A percentile compares a stretch with the other conserved stretches of the same genome.
phyloP scores from a whole-genome alignment of 2,797 vertebrate species.

The Mionectes olivaceus region DNA sequence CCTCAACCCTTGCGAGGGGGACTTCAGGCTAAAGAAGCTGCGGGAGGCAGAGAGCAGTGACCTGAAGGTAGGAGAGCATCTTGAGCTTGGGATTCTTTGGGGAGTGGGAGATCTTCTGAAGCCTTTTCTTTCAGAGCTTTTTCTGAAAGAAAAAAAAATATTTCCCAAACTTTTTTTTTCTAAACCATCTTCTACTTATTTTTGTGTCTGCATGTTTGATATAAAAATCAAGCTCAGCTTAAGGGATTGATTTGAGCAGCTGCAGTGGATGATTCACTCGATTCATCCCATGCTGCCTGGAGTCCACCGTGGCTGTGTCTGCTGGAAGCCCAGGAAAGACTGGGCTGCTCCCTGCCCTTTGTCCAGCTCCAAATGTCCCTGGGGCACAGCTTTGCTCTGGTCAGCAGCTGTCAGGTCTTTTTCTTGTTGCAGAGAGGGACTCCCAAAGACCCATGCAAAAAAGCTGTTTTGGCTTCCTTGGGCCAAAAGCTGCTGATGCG shows the following conservation, averaged over 20 bases:
- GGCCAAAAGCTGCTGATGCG: neutral
- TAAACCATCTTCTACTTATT: neutral
- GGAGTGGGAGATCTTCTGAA: neutral
- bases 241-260: neutral
- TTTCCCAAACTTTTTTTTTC: neutral
- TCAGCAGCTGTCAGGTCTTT: neutral
- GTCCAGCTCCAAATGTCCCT: neutral
- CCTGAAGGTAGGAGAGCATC: constrained; percentile 84
- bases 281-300: neutral
- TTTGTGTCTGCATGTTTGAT: neutral
- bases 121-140: neutral
- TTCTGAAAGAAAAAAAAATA: neutral
- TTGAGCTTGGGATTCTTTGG: neutral
- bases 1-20: constrained; percentile 91
- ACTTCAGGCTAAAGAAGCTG: constrained; percentile 89
- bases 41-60: constrained; percentile 85
- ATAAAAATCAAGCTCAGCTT: neutral
- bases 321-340: neutral
- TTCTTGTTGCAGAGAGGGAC: neutral
- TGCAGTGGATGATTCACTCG: neutral
- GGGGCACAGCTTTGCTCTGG: neutral
- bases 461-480: neutral
- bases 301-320: neutral
- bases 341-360: constrained; percentile 27
- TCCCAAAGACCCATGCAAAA: neutral